Percentiles rank a stretch among this genome's conserved stretches.
Conservation (phyloP, 2,888 invertebrate species). For the Scaptodrosophila latifasciaeformis region DNA sequence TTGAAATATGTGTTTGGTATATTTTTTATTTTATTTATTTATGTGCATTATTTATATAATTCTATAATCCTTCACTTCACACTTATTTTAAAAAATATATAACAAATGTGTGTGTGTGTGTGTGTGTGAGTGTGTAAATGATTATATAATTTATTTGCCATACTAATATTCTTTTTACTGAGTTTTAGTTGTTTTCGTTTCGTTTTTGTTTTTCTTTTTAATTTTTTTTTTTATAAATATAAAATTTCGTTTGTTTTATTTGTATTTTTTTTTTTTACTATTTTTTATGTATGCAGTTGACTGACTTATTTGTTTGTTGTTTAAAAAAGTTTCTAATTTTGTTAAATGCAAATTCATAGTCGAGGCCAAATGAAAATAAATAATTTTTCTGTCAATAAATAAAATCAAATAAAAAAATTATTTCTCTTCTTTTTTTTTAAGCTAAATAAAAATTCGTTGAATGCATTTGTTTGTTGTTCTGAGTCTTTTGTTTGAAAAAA, state of each 20-base stretch:
- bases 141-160: constrained; percentile 47
- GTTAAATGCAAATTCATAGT: constrained; percentile 44
- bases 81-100: constrained; percentile 66
- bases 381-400: not conserved
- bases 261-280: constrained; percentile 11
- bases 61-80: constrained; percentile 46
- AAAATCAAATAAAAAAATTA: not conserved
- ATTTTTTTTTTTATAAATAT: constrained; percentile 20
- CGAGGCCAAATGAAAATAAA: constrained; percentile 14
- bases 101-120: constrained; percentile 51
- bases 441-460: too few relatives aligned
- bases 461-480: constrained; percentile 27
- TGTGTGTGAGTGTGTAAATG: constrained; percentile 40
- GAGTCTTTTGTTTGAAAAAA: constrained; percentile 7
- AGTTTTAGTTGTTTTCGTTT: constrained; percentile 15
- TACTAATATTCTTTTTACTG: constrained; percentile 23
- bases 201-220: constrained; percentile 8
- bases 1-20: constrained; percentile 27
- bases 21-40: constrained; percentile 18
- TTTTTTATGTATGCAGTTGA: constrained; percentile 3
- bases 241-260: constrained; percentile 24
- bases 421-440: not conserved
- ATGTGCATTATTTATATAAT: not conserved
- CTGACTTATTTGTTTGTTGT: constrained; percentile 2
- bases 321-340: constrained; percentile 11